phyloP scores from a whole-genome alignment of 2,888 invertebrate genomes.

The Bugula neritina region DNA sequence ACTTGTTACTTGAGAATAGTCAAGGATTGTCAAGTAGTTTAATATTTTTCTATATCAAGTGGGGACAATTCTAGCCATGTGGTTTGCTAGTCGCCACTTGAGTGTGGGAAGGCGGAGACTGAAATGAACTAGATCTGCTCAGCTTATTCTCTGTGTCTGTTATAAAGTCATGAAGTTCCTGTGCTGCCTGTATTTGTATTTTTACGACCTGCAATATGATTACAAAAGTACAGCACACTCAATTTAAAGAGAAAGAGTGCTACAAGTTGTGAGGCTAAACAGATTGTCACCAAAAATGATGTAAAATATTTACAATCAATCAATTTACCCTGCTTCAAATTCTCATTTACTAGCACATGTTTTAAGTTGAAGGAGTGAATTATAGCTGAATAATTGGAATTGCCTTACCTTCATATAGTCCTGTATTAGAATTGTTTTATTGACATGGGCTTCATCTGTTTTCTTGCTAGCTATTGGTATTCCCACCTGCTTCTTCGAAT shows the following conservation, averaged over 20 bases:
- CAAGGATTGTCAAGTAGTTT: too few species aligned
- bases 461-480: conserved; percentile 18
- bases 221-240: too few species aligned
- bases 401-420: conserved; percentile 7
- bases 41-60: too few species aligned
- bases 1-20: too few species aligned
- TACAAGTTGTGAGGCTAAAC: too few species aligned
- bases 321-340: too few species aligned
- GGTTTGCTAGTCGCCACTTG: background rate
- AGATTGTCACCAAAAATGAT: too few species aligned
- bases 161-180: conserved; percentile 19
- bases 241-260: too few species aligned
- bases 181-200: conserved; percentile 10
- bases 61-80: too few species aligned
- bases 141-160: conserved; percentile 20
- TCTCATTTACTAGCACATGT: too few species aligned
- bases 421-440: background rate
- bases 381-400: background rate
- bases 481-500: conserved; percentile 17
- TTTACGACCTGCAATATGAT: conserved; percentile 12
- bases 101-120: background rate
- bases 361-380: too few species aligned
- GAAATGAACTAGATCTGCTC: conserved; percentile 6
- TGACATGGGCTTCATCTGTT: conserved; percentile 15
- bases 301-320: too few species aligned